Conservation (phyloP, 2,113 vertebrate species). For the Rhineura floridana region DNA sequence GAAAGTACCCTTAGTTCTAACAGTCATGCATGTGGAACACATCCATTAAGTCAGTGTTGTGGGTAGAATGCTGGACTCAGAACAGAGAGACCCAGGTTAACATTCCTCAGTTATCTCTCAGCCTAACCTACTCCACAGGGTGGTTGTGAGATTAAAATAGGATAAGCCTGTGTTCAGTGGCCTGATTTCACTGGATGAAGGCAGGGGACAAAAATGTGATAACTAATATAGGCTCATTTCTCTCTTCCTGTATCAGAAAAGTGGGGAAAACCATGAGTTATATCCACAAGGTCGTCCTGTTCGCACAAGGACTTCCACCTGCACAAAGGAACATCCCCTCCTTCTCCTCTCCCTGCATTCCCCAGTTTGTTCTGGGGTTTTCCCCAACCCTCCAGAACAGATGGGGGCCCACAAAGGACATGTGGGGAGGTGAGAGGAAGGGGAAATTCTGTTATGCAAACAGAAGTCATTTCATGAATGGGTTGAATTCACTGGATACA, state of each 20-base stretch:
- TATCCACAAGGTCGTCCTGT: too few relatives aligned
- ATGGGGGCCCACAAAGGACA: too few relatives aligned
- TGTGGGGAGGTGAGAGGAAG: too few relatives aligned
- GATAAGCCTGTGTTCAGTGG: neutral
- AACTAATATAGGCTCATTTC: neutral
- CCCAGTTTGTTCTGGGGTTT: too few relatives aligned
- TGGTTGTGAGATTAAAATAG: neutral
- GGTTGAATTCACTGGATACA: too few relatives aligned
- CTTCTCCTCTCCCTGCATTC: too few relatives aligned
- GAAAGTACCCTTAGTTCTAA: neutral
- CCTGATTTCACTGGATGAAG: neutral
- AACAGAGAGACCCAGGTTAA: neutral
- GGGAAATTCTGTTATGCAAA: too few relatives aligned
- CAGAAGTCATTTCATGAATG: too few relatives aligned
- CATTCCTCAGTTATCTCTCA: neutral
- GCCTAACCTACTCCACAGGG: neutral
- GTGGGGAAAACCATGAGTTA: neutral
- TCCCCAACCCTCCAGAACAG: too few relatives aligned
- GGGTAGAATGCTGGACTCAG: neutral
- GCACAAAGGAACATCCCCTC: too few relatives aligned
- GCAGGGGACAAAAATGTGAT: neutral
- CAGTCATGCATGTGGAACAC: too few relatives aligned
- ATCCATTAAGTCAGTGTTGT: neutral
- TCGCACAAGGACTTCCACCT: too few relatives aligned
- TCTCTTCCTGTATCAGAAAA: neutral